Percentiles rank a stretch among this genome's conserved stretches.
phyloP scores from a whole-genome alignment of 2,888 invertebrate genomes.

The Ichneumon xanthorius region DNA sequence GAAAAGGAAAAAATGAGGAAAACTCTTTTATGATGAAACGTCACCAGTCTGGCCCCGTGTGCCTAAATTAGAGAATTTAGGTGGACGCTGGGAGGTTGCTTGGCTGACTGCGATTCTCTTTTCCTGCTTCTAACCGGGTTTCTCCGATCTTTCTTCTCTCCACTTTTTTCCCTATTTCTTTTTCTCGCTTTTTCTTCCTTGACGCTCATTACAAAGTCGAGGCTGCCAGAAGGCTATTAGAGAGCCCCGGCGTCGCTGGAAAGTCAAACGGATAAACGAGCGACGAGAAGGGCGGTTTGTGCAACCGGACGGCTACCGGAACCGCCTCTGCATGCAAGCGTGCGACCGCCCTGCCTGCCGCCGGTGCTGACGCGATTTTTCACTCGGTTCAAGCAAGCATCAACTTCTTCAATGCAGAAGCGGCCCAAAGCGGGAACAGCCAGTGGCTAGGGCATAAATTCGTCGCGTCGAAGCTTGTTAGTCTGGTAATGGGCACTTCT shows the following conservation, averaged over 20 bases:
- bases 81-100: slow-evolving; percentile 60
- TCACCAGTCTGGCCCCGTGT: slow-evolving; percentile 71
- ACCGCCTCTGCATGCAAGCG: slow-evolving; percentile 44
- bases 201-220: slow-evolving; percentile 58
- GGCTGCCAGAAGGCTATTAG: slow-evolving; percentile 52
- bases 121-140: slow-evolving; percentile 46
- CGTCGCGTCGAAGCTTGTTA: slow-evolving; percentile 68
- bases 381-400: slow-evolving; percentile 47
- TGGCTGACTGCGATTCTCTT: slow-evolving; percentile 65
- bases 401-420: slow-evolving; percentile 59
- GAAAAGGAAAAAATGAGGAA: slow-evolving; percentile 37
- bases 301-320: slow-evolving; percentile 46
- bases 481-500: slow-evolving; percentile 64
- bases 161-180: background rate
- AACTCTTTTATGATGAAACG: slow-evolving; percentile 57
- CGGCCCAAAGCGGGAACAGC: slow-evolving; percentile 44
- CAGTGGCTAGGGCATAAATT: slow-evolving; percentile 65
- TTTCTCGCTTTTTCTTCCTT: slow-evolving; percentile 21
- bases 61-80: slow-evolving; percentile 81
- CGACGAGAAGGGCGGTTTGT: slow-evolving; percentile 30
- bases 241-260: slow-evolving; percentile 42
- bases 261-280: slow-evolving; percentile 39
- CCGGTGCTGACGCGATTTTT: slow-evolving; percentile 46
- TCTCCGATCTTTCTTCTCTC: slow-evolving; percentile 34
- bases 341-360: slow-evolving; percentile 10